Percentiles rank a stretch among this genome's conserved stretches.
These are phyloP conservation scores for Phortica okadai DNA, from an alignment of 2,888 invertebrate species.

Conservation along the genomic window DNA sequence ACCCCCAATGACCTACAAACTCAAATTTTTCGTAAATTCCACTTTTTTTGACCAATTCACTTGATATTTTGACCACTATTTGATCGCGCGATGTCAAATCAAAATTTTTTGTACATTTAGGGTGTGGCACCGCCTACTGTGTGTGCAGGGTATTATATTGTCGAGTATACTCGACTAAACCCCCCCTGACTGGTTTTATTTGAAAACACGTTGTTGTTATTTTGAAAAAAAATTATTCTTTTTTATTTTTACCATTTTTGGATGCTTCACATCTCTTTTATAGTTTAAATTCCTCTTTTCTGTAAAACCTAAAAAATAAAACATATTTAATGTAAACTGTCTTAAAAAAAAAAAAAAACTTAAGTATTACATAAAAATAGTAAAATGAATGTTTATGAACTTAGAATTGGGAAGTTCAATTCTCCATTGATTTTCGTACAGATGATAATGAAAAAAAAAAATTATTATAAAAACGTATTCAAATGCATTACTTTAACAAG, in stretches of 20 bases:
- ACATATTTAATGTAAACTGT: conserved; percentile 36
- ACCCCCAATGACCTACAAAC: too few relatives aligned
- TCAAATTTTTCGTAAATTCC: too few relatives aligned
- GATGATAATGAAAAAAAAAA: conserved; percentile 31
- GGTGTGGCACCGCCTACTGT: too few relatives aligned
- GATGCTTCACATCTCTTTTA: conserved; percentile 15
- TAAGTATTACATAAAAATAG: conserved; percentile 29
- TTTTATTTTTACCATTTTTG: conserved; percentile 15
- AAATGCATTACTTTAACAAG: not conserved
- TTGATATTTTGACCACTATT: too few relatives aligned
- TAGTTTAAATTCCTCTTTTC: conserved; percentile 4
- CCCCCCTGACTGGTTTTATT: too few relatives aligned
- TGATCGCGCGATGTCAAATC: too few relatives aligned
- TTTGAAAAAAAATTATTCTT: conserved; percentile 2
- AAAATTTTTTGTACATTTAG: too few relatives aligned
- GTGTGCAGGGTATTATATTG: too few relatives aligned
- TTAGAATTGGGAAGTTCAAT: conserved; percentile 44
- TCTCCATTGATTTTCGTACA: not conserved
- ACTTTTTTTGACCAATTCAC: too few relatives aligned
- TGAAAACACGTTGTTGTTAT: not conserved
- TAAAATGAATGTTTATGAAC: conserved; percentile 34
- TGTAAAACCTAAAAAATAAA: conserved; percentile 13
- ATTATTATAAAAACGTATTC: conserved; percentile 32
- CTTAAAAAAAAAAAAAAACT: conserved; percentile 29
- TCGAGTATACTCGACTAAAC: too few relatives aligned